These are phyloP conservation scores for Fabriciana adippe DNA, from an alignment of 2,888 invertebrate species.

Conservation along the genomic window DNA sequence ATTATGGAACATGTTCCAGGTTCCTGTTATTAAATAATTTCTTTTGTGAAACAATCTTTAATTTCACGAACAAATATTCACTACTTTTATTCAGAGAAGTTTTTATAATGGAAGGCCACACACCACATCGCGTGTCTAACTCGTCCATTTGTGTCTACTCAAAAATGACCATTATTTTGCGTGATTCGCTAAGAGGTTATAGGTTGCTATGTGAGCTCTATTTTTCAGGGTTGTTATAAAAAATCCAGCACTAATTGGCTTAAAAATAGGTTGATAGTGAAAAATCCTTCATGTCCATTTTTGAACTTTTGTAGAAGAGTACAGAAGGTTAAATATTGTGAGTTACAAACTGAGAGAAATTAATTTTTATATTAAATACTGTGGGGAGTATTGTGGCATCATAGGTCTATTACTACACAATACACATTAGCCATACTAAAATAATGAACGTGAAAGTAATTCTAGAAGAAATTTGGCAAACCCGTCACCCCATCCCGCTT, in stretches of 20 bases:
- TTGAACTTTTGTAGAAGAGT: too few relatives aligned
- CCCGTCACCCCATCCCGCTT: too few relatives aligned
- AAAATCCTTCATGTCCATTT: not conserved
- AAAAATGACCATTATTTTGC: constrained; percentile 40
- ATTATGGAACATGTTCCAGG: not conserved
- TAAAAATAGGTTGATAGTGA: not conserved
- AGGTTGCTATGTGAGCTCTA: constrained; percentile 7
- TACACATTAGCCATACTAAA: too few relatives aligned
- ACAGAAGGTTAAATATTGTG: too few relatives aligned
- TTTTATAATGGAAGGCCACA: constrained; percentile 27
- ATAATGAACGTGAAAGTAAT: too few relatives aligned
- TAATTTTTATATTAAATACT: too few relatives aligned
- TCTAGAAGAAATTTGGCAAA: too few relatives aligned
- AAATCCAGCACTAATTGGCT: constrained; percentile 3
- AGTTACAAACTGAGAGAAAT: too few relatives aligned
- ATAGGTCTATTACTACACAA: too few relatives aligned
- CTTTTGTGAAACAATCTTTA: not conserved
- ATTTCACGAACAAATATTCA: constrained; percentile 9
- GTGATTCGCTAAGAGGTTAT: constrained; percentile 37
- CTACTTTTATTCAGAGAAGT: constrained; percentile 13
- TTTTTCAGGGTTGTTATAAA: constrained; percentile 7
- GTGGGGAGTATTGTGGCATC: too few relatives aligned
- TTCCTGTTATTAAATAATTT: not conserved
- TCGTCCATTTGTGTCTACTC: constrained; percentile 41
- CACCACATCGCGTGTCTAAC: constrained; percentile 45